phyloP scores from a whole-genome alignment of 2,113 vertebrate species.

The Lonchura striata region DNA sequence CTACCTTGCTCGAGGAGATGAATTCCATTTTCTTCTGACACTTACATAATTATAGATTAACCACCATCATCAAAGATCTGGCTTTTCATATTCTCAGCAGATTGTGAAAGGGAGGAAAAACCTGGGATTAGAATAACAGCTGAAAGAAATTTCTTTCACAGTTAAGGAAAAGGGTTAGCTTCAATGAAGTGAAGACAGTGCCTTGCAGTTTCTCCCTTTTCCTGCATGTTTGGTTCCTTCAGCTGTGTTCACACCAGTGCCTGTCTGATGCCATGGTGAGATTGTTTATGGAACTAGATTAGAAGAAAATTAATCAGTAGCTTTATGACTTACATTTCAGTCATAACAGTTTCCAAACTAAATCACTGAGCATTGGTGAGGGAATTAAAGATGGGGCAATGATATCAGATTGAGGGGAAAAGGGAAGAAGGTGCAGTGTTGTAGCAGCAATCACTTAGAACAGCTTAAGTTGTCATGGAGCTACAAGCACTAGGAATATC shows the following conservation, averaged over 20 bases:
- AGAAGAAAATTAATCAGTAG: neutral
- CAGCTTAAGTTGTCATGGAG: neutral
- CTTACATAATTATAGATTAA: slow-evolving; percentile 35
- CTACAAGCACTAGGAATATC: neutral
- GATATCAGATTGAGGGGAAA: neutral
- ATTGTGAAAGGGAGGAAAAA: neutral
- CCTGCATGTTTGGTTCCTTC: neutral
- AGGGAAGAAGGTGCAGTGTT: neutral
- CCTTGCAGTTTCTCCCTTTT: neutral
- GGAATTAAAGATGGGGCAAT: neutral
- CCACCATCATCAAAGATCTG: slow-evolving; percentile 9
- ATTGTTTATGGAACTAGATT: neutral
- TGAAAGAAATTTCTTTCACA: neutral
- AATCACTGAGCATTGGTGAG: neutral
- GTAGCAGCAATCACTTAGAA: neutral
- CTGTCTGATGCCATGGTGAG: neutral
- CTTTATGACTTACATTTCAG: neutral
- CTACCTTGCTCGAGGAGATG: neutral
- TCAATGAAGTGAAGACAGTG: neutral
- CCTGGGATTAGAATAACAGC: neutral
- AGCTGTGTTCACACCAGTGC: neutral
- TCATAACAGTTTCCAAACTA: neutral
- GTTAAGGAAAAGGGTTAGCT: neutral
- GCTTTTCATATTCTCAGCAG: neutral
- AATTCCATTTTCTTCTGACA: slow-evolving; percentile 19